phyloP scores from a whole-genome alignment of 2,797 vertebrate genomes.

The Poecilia velifera region DNA sequence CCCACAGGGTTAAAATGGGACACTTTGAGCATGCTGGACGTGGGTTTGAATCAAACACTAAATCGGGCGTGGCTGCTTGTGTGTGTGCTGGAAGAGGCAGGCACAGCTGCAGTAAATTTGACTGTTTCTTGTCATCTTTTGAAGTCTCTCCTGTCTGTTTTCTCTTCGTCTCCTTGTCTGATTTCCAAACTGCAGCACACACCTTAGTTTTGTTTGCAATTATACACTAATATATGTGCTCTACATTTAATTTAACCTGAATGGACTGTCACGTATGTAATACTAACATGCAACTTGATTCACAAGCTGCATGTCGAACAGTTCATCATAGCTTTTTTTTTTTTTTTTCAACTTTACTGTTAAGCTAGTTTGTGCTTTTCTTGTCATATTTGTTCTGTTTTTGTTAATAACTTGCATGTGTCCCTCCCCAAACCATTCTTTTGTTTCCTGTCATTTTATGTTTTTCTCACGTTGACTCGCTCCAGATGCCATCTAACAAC shows the following conservation, averaged over 20 bases:
- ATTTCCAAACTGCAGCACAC: slow-evolving; percentile 63
- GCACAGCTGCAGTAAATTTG: not conserved
- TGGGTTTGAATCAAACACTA: slow-evolving; percentile 33
- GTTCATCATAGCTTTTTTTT: slow-evolving; percentile 31
- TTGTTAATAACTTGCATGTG: slow-evolving; percentile 93
- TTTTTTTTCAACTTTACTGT: slow-evolving; percentile 21
- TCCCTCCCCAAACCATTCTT: slow-evolving; percentile 76
- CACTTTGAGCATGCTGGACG: slow-evolving; percentile 20
- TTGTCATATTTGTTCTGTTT: slow-evolving; percentile 78
- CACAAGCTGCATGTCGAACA: slow-evolving; percentile 33
- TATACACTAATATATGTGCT: not conserved
- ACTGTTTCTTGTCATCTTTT: slow-evolving; percentile 12
- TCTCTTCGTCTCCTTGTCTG: slow-evolving; percentile 39
- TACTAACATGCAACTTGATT: slow-evolving; percentile 28
- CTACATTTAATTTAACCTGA: slow-evolving; percentile 8
- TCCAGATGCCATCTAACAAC: slow-evolving; percentile 99
- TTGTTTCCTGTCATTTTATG: slow-evolving; percentile 76
- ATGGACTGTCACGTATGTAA: slow-evolving; percentile 24
- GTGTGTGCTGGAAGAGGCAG: slow-evolving; percentile 41
- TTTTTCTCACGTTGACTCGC: slow-evolving; percentile 83
- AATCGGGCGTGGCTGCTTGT: slow-evolving; percentile 37
- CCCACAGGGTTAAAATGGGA: slow-evolving; percentile 51
- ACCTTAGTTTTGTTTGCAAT: slow-evolving; percentile 46
- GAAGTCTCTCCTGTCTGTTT: slow-evolving; percentile 28
- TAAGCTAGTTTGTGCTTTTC: slow-evolving; percentile 18